Evolutionary conservation across 2,113 vertebrate genomes (phyloP), one percentile per base, ranked within the genome.

Genomic region (Marmota flaviventris): DNA sequence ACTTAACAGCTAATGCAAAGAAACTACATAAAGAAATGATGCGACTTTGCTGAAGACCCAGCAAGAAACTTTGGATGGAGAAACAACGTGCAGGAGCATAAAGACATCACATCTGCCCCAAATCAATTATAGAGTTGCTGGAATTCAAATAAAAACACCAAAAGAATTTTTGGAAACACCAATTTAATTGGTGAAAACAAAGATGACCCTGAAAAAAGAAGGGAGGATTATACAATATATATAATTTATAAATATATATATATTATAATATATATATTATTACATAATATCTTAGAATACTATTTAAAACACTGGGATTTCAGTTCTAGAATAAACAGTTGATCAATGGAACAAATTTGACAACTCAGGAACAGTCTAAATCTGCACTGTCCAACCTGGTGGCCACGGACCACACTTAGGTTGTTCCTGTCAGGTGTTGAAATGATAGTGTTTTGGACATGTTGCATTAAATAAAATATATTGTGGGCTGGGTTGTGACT

Each of bases 121-220:
- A 53, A 82, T 77, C 76, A 92, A 95, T 77, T 53, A 24, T 16
- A 63, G 51, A 72, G 20, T 88, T 51, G 79, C 37, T 94, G n/a
- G 94, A 88, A 97, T 67, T 85, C 32, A 94, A 92, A 92, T 73
- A 89, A 91, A 85, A 95, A 77, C 16, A 63, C 5, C 32, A 77
- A 87, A 25, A 34, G 9, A 27, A 87, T 48, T 73, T 65, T 75
- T 29, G 45, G 56, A 87, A 45, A 0, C 51, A 85, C 58, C 65
- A 82, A 76, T 77, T 48, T 79, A 89, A 70, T 24, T n/a, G 34
- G 92, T 72, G 34, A 91, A 84, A 93, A 86, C 73, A 89, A 96
- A 88, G 61, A 61, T 17, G 48, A 63, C 0, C 53, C 48, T 83
- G 42, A 42, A 24, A 29, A 45, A 89, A 65, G 25, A 69, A 92